Percentiles rank a stretch among this genome's conserved stretches.
phyloP scores from a whole-genome alignment of 2,888 invertebrate species.

The Drosophila rellima region DNA sequence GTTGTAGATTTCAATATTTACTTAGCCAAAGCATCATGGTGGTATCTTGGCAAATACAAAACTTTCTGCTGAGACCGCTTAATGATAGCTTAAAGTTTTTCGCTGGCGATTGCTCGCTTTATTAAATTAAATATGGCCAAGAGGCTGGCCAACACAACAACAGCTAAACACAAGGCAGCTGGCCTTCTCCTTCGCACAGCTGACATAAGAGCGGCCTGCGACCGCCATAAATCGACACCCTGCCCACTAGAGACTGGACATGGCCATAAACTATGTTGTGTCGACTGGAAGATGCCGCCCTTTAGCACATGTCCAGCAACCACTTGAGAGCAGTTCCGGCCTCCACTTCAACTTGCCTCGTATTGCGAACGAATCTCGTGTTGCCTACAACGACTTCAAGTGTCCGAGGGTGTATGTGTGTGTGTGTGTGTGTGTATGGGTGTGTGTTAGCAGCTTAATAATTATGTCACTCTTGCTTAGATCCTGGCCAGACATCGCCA shows the following conservation, averaged over 20 bases:
- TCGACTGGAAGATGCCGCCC: constrained; percentile 35
- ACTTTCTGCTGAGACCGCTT: constrained; percentile 61
- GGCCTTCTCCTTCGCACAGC: constrained; percentile 25
- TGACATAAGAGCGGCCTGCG: constrained; percentile 49
- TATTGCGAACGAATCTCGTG: constrained; percentile 38
- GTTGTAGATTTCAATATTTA: constrained; percentile 78
- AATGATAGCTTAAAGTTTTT: constrained; percentile 74
- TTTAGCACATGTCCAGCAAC: constrained; percentile 63
- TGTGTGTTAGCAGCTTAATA: constrained; percentile 61
- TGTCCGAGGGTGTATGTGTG: constrained; percentile 2
- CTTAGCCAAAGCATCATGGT: constrained; percentile 49
- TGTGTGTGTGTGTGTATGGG: constrained; percentile 4
- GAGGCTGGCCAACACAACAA: constrained; percentile 3
- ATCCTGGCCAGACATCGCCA: constrained; percentile 44
- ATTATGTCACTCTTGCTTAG: constrained; percentile 74
- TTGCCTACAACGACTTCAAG: constrained; percentile 22
- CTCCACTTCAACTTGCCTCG: constrained; percentile 38
- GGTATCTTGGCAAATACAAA: constrained; percentile 35
- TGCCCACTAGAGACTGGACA: constrained; percentile 34
- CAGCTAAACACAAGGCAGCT: constrained; percentile 19
- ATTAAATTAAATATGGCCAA: constrained; percentile 67
- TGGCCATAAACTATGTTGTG: constrained; percentile 63
- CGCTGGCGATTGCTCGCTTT: constrained; percentile 51
- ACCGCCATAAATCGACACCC: constrained; percentile 61
- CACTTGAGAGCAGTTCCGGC: constrained; percentile 55